These are phyloP conservation scores for Sandelia bainsii DNA, from an alignment of 2,797 vertebrate species.

Conservation along the genomic window DNA sequence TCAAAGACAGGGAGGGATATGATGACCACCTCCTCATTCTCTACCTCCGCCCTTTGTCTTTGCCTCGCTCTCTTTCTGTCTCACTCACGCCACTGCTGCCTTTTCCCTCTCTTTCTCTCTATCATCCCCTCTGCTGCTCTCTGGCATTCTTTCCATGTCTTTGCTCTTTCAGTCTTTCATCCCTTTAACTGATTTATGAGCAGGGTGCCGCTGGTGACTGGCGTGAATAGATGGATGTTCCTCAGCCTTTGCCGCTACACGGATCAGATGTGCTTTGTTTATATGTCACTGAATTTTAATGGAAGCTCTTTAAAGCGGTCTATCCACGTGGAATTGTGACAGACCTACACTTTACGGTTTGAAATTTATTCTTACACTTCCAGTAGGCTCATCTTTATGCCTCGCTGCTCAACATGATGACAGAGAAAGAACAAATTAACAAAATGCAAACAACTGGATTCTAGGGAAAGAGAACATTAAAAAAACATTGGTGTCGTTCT, in stretches of 20 bases:
- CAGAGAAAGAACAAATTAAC: slow-evolving; percentile 33
- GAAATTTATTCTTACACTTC: slow-evolving; percentile 18
- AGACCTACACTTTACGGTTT: slow-evolving; percentile 15
- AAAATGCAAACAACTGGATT: slow-evolving; percentile 29
- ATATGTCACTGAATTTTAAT: slow-evolving; percentile 51
- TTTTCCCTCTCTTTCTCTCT: slow-evolving; percentile 11
- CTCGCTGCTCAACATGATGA: slow-evolving; percentile 44
- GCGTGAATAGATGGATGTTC: slow-evolving; percentile 47
- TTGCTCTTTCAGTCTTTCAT: slow-evolving; percentile 63
- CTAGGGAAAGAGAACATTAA: background rate
- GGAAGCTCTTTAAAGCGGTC: slow-evolving; percentile 45
- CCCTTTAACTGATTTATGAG: slow-evolving; percentile 49
- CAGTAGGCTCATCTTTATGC: slow-evolving; percentile 19
- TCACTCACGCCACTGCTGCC: slow-evolving; percentile 32
- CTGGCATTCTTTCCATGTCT: slow-evolving; percentile 41
- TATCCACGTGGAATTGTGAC: slow-evolving; percentile 26
- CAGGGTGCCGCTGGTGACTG: slow-evolving; percentile 25
- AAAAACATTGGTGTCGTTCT: slow-evolving; percentile 34
- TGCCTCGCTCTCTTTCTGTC: slow-evolving; percentile 50
- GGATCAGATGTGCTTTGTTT: slow-evolving; percentile 58
- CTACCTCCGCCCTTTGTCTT: slow-evolving; percentile 46
- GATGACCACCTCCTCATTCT: slow-evolving; percentile 61
- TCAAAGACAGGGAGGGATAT: slow-evolving; percentile 74
- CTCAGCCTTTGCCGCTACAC: slow-evolving; percentile 31
- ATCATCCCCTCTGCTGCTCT: slow-evolving; percentile 38